A percentile compares a stretch with the other conserved stretches of the same genome.
Conservation (phyloP, 1,140 invertebrate genomes). For the Drosophila funebris region DNA sequence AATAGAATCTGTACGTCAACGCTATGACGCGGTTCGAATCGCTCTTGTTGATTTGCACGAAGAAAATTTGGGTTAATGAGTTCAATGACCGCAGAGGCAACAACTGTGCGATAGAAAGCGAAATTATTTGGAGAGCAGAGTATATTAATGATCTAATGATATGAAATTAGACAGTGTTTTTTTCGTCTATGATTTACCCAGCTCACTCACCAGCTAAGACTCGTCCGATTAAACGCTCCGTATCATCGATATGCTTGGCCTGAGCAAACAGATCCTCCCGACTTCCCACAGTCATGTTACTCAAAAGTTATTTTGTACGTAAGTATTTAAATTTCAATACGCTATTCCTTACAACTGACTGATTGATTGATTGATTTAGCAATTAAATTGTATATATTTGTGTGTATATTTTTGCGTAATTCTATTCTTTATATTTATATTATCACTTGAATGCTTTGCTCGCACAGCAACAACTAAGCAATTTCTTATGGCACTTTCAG, state of each 20-base stretch:
- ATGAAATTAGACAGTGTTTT: neutral
- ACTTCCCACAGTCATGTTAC: constrained; percentile 77
- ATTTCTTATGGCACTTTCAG: constrained; percentile 60
- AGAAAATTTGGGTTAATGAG: constrained; percentile 76
- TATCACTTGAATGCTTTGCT: constrained; percentile 15
- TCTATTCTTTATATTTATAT: constrained; percentile 9
- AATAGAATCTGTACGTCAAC: neutral
- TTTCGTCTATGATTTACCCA: neutral
- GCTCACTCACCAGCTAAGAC: constrained; percentile 76
- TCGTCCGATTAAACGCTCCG: constrained; percentile 75
- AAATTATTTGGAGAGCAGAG: constrained; percentile 18
- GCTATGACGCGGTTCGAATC: constrained; percentile 24
- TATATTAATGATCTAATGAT: neutral
- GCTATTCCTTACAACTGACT: neutral
- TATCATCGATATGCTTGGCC: constrained; percentile 78
- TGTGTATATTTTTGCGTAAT: constrained; percentile 7
- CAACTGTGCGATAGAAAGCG: constrained; percentile 55
- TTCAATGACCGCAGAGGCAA: constrained; percentile 73
- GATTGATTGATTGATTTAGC: constrained; percentile 33
- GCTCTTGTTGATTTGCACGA: constrained; percentile 51
- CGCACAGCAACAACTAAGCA: neutral
- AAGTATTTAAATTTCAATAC: neutral
- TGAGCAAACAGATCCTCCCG: constrained; percentile 80
- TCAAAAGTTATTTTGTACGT: neutral
- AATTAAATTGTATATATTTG: constrained; percentile 26